Percentiles rank a stretch among this genome's conserved stretches.
Evolutionary conservation across 2,797 vertebrate genomes (phyloP).

Genomic region (Galago senegalensis): DNA sequence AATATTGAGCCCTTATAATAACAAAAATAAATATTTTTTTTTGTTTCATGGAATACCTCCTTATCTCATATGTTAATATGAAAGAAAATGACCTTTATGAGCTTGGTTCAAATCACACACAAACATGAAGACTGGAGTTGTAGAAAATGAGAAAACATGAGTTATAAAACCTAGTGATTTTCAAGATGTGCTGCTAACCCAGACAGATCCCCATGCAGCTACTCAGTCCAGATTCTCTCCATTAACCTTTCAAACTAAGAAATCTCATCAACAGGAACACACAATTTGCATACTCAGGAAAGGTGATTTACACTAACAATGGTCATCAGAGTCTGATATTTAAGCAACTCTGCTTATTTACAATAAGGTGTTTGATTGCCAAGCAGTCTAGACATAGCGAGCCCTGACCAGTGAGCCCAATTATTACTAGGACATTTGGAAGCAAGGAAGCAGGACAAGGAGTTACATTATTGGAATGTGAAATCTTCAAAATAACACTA

Average conservation of each 20-base stretch:
- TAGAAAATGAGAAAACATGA: not conserved
- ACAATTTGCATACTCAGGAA: not conserved
- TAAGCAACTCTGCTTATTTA: constrained; percentile 41
- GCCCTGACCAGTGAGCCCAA: not conserved
- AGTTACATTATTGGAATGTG: not conserved
- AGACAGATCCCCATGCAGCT: not conserved
- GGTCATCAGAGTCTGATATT: not conserved
- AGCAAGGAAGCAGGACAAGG: constrained; percentile 5
- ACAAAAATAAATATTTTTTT: not conserved
- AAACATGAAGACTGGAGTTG: not conserved
- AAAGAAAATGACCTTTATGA: constrained; percentile 21
- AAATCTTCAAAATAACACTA: not conserved
- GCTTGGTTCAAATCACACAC: constrained; percentile 23
- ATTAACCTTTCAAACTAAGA: not conserved
- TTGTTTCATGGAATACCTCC: not conserved
- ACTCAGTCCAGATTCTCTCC: not conserved
- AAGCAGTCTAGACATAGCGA: not conserved
- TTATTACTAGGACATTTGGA: not conserved
- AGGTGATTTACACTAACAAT: not conserved
- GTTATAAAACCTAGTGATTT: not conserved
- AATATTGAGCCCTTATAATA: constrained; percentile 9
- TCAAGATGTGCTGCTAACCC: not conserved
- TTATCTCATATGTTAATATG: not conserved
- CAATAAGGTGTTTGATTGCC: constrained; percentile 26
- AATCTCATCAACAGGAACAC: not conserved